Conservation (phyloP, 2,113 vertebrate genomes). For the Scopus umbretta region DNA sequence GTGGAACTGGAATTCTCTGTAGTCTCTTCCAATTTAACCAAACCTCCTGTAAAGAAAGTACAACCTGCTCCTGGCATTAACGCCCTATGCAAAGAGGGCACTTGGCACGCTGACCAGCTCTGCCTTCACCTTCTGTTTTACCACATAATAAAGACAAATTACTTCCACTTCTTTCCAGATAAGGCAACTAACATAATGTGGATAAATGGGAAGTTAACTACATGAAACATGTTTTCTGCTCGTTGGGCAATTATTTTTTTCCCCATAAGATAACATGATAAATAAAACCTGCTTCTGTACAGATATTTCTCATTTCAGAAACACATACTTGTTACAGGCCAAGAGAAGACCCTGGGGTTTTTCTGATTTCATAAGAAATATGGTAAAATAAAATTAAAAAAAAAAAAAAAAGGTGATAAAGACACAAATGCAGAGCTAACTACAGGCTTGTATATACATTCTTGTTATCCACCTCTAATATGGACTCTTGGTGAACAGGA, state of each 20-base stretch:
- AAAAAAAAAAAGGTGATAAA: slow-evolving; percentile 60
- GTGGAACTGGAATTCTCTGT: background rate
- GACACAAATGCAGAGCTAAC: slow-evolving; percentile 75
- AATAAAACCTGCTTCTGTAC: slow-evolving; percentile 80
- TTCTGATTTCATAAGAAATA: slow-evolving; percentile 62
- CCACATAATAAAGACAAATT: slow-evolving; percentile 25
- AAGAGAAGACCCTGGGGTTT: slow-evolving; percentile 56
- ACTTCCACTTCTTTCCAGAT: slow-evolving; percentile 53
- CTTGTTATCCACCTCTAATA: slow-evolving; percentile 72
- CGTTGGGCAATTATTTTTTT: slow-evolving; percentile 57
- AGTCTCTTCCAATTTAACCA: slow-evolving; percentile 45
- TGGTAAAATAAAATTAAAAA: slow-evolving; percentile 50
- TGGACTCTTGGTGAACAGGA: slow-evolving; percentile 23
- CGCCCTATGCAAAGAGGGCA: background rate
- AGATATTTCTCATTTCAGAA: slow-evolving; percentile 74
- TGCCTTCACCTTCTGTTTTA: slow-evolving; percentile 49
- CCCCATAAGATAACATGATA: slow-evolving; percentile 70
- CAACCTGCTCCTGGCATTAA: background rate
- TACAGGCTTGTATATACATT: slow-evolving; percentile 79
- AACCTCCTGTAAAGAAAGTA: background rate
- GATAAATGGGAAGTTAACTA: slow-evolving; percentile 67
- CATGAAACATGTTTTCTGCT: slow-evolving; percentile 49
- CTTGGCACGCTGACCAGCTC: slow-evolving; percentile 14
- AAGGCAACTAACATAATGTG: slow-evolving; percentile 69
- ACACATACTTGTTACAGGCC: slow-evolving; percentile 72